phyloP scores from a whole-genome alignment of 2,888 invertebrate species.

The Digitonthophagus gazella region DNA sequence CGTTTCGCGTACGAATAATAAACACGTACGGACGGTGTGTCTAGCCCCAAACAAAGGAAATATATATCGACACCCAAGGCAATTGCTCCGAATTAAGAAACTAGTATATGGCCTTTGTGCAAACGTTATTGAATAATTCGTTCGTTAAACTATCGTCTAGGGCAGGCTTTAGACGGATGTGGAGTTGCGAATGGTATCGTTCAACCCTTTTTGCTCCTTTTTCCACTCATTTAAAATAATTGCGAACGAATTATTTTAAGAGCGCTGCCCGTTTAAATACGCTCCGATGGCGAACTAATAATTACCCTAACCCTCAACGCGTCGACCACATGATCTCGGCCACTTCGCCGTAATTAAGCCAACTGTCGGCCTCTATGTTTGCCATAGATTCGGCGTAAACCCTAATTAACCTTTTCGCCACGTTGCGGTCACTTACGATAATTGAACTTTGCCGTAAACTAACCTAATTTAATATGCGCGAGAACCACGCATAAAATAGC shows the following conservation, averaged over 20 bases:
- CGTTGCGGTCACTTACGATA: constrained; percentile 19
- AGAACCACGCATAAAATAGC: neutral
- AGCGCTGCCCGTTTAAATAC: neutral
- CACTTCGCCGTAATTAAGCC: neutral
- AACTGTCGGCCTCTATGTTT: neutral
- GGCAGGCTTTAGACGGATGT: no score
- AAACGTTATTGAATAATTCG: neutral
- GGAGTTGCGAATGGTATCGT: neutral
- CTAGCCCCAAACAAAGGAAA: neutral
- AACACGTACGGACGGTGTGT: neutral
- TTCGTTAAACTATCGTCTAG: no score
- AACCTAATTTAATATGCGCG: neutral
- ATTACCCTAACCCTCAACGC: neutral
- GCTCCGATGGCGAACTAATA: neutral
- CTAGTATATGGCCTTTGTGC: neutral
- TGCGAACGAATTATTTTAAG: neutral
- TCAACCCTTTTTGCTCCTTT: no score
- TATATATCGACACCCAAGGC: neutral
- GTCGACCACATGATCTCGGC: neutral
- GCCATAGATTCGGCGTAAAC: neutral
- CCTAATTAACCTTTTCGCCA: neutral
- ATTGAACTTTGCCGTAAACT: constrained; percentile 19
- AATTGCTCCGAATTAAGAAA: neutral
- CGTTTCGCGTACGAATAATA: neutral
- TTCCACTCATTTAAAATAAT: neutral